Percentiles rank a stretch among this genome's conserved stretches.
phyloP scores from a whole-genome alignment of 2,797 vertebrate species.

The Otus scops region DNA sequence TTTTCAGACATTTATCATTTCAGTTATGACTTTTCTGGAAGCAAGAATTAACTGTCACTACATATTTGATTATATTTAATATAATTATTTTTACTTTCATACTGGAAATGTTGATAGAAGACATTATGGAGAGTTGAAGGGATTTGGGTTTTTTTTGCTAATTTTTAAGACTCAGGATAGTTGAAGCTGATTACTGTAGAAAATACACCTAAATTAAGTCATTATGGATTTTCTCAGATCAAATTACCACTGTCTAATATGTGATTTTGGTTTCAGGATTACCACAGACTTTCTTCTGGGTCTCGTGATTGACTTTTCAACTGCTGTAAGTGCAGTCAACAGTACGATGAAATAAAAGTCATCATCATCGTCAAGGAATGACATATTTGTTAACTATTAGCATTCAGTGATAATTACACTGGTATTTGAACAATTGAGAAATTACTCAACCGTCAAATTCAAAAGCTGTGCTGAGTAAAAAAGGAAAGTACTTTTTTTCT shows the following conservation, averaged over 20 bases:
- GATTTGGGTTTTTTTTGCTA: accelerated
- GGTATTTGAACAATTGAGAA: neutral
- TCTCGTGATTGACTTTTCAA: neutral
- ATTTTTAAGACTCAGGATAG: neutral
- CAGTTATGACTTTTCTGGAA: neutral
- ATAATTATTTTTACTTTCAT: neutral
- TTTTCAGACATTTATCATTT: neutral
- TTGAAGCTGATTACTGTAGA: neutral
- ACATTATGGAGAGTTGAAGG: neutral
- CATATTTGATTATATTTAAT: neutral
- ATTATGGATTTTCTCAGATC: neutral
- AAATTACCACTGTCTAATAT: neutral
- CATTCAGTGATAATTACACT: neutral
- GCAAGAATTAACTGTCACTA: neutral
- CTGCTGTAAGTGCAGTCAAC: neutral
- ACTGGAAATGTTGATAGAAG: neutral
- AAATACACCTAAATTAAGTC: neutral
- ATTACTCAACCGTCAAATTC: neutral
- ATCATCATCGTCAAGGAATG: neutral
- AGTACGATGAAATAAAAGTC: neutral
- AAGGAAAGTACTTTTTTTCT: neutral
- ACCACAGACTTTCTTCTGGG: neutral
- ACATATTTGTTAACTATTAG: neutral
- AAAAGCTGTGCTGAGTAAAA: neutral
- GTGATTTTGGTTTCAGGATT: neutral